Conservation (phyloP, 2,113 vertebrate genomes). For the Gallinago jamesoni region DNA sequence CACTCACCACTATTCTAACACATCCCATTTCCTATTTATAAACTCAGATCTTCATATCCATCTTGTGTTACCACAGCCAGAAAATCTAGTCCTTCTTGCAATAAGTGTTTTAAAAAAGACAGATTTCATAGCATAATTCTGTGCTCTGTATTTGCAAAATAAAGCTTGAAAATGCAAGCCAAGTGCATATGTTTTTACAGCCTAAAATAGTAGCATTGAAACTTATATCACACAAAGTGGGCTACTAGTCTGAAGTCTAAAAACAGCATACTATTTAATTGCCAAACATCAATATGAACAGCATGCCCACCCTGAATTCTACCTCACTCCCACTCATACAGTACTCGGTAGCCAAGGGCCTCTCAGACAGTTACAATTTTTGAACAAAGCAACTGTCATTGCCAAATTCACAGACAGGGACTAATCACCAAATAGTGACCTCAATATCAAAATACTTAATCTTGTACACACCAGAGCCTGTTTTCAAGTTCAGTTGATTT, state of each 20-base stretch:
- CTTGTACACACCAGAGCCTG: background rate
- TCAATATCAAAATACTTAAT: background rate
- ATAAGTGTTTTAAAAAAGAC: background rate
- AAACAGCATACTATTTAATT: background rate
- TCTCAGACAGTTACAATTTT: background rate
- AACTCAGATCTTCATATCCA: constrained; percentile 29
- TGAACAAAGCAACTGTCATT: background rate
- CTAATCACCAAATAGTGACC: background rate
- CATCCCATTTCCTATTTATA: constrained; percentile 58
- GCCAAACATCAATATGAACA: background rate
- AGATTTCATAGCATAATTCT: background rate
- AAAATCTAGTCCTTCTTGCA: background rate
- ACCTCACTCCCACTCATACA: background rate
- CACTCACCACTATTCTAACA: constrained; percentile 50
- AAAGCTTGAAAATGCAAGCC: background rate
- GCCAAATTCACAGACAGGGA: background rate
- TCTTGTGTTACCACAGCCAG: constrained; percentile 37
- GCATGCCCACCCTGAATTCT: background rate
- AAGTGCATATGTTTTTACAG: background rate
- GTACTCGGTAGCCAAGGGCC: background rate
- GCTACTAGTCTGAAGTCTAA: background rate
- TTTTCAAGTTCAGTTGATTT: background rate
- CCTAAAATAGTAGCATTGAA: background rate
- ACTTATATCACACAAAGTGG: background rate
- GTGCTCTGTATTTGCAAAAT: background rate